Evolutionary conservation across 2,888 invertebrate genomes (phyloP), one percentile per base, ranked within the genome.

Genomic region (Lithodes maja): DNA sequence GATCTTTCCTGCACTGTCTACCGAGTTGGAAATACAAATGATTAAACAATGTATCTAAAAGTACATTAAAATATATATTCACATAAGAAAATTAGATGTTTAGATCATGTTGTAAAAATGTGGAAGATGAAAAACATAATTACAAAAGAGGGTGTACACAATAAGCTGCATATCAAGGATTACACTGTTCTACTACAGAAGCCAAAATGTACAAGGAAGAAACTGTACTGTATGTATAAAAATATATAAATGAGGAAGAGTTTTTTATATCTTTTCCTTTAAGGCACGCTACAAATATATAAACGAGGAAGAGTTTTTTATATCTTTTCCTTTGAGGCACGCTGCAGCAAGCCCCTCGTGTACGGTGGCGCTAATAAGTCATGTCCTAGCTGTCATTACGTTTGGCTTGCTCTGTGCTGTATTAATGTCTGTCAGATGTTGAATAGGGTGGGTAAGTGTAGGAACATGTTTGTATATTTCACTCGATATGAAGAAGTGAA

Each of bases 151-250:
- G 52, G 69, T n/a, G 49, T 49, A 75, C 83, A 75, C 5, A 55
- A 53, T 17, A 84, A 75, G 75, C 83, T 75, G 54, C 83, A 84
- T 75, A n/a, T 84, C 71, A 84, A 84, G 55, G 75, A 33, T 75
- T 54, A 84, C 74, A 75, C 55, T 84, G 83, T 68, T 84, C 49
- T 54, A 17, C 83, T 84, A 75, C 75, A 33, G 53, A 84, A 75
- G 83, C 75, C 74, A 17, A 49, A 69, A 83, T 68, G 54, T 84
- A 84, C 68, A 84, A 50, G 50, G 61, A 1, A 12, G 2, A 81
- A 9, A 68, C 12, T 71, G 17, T 71, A 71, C 17, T 49, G 53
- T 49, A 61, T 61, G 53, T 81, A 81, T 68, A 81, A 49, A 81
- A 68, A 81, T 81, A 81, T 81, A 81, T 81, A 81, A 81, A 12